Base-by-base conservation (phyloP, 2,113 vertebrate genomes). In the Myrmecophaga tridactyla region DNA sequence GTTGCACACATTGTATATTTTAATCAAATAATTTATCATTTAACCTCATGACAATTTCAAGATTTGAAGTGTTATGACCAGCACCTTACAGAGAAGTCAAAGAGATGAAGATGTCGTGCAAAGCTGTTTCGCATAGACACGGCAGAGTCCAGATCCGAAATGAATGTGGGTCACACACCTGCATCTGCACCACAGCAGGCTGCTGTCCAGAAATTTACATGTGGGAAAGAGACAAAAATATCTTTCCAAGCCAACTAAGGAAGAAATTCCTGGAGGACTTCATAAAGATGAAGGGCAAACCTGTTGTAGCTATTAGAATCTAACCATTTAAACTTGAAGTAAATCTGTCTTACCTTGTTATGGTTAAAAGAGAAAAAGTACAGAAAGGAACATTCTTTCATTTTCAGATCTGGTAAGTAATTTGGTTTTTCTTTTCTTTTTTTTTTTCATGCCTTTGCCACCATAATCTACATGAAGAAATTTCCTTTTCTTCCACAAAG, bases 61-160 rank as follows among this genome's bases (percentile, higher is more conserved):
- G 41, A 10, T 36, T 67, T 63, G 41, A 88, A 67, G n/a, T 43
- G 20, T 72, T 51, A 34, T 31, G 41, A 58, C 53, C 46, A 18
- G 29, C 39, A 27, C 14, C 34, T 21, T 7, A 70, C 25, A 34
- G 31, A 1, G n/a, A n/a, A 65, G 53, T 31, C 10, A 31, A 39
- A 39, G 39, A 92, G 25, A 53, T 18, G 72, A 51, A 70, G 29
- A 1, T 81, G 34, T 39, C n/a, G n/a, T n/a, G 20, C 14, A 73
- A 43, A 12, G 11, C 58, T 75, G 39, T 27, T 0, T 0, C 0
- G 0, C 1, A 6, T 8, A 43, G 46, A 39, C 13, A 2, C 14
- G n/a, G 34, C 58, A 53, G 60, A 78, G 36, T 9, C 67, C 39
- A 20, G 53, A 20, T 5, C 63, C 51, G 67, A 63, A 51, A 43